Evolutionary conservation across 2,797 vertebrate genomes (phyloP).

Genomic region (Erithacus rubecula): DNA sequence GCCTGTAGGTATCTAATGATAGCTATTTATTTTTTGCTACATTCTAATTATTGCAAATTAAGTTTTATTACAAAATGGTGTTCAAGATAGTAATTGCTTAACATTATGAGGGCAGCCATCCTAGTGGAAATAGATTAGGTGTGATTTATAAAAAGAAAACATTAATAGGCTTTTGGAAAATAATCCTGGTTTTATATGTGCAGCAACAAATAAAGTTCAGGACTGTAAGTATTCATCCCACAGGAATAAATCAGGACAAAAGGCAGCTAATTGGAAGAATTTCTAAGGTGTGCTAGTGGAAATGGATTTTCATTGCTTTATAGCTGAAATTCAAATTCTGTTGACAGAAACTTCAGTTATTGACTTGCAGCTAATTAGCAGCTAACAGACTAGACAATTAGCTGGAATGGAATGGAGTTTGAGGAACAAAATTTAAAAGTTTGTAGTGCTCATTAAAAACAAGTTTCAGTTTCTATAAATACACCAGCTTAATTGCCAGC

Average conservation of each 20-base stretch:
- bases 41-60: neutral
- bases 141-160: neutral
- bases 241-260: neutral
- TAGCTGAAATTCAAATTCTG: neutral
- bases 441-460: neutral
- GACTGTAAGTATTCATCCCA: neutral
- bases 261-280: neutral
- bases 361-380: slow-evolving; percentile 9
- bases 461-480: neutral
- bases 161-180: neutral
- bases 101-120: neutral
- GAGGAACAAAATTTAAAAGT: neutral
- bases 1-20: neutral
- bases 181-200: neutral
- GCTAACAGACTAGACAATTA: neutral
- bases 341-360: neutral
- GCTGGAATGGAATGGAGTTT: neutral
- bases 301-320: neutral
- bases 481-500: neutral
- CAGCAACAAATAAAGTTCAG: neutral
- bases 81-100: neutral
- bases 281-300: neutral
- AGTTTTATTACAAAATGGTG: neutral
- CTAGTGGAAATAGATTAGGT: neutral
- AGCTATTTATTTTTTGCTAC: neutral